These are phyloP conservation scores for Psephotus haematonotus DNA, from an alignment of 2,113 vertebrate species.

Conservation along the genomic window DNA sequence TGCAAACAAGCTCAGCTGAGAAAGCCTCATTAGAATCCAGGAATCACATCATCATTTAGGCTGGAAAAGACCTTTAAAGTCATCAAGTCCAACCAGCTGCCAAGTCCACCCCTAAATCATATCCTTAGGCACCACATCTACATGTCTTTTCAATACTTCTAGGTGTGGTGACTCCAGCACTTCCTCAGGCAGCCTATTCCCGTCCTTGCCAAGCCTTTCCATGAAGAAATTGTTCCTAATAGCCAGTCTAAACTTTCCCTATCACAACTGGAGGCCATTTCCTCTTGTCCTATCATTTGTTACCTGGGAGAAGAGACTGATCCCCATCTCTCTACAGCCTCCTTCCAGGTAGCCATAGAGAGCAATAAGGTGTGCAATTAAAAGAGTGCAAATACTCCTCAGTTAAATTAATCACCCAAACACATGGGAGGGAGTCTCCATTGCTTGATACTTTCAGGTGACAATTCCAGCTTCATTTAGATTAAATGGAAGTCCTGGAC, in stretches of 20 bases:
- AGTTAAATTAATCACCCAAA: neutral
- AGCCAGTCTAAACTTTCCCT: neutral
- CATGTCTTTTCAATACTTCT: neutral
- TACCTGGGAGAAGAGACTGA: neutral
- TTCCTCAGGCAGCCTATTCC: neutral
- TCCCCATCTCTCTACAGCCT: neutral
- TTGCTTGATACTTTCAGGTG: neutral
- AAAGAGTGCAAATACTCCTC: neutral
- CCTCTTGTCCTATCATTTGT: neutral
- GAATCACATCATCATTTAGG: neutral
- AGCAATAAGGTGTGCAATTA: neutral
- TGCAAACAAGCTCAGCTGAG: neutral
- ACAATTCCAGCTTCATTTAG: neutral
- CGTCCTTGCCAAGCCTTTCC: neutral
- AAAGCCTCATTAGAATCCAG: neutral
- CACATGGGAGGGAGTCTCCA: neutral
- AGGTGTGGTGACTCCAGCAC: neutral
- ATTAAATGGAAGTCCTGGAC: neutral
- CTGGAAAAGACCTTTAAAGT: neutral
- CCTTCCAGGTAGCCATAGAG: neutral
- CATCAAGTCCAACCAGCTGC: neutral
- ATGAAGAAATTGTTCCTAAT: neutral
- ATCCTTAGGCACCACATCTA: neutral
- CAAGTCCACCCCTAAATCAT: neutral
- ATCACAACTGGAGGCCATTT: neutral